phyloP scores from a whole-genome alignment of 2,888 invertebrate genomes.

The Hymenopus coronatus region DNA sequence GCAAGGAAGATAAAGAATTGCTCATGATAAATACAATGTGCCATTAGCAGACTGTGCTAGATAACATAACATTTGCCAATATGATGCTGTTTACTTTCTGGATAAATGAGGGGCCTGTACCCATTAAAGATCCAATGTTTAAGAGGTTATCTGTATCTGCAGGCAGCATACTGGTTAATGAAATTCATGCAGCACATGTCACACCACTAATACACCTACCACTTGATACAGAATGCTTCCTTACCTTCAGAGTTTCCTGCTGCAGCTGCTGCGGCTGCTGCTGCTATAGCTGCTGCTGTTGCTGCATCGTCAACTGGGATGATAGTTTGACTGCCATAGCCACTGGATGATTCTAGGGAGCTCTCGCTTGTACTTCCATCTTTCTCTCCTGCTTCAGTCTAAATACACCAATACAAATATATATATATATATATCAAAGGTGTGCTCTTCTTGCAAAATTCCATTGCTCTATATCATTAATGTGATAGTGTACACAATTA shows the following conservation, averaged over 20 bases:
- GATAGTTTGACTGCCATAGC: conserved; percentile 73
- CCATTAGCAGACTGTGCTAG: too few species aligned
- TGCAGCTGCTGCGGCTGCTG: neutral
- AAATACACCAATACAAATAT: neutral
- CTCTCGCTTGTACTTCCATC: conserved; percentile 68
- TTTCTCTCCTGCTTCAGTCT: conserved; percentile 33
- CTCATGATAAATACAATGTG: too few species aligned
- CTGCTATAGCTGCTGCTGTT: neutral
- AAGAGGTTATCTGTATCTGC: neutral
- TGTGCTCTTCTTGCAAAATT: neutral
- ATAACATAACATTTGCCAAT: too few species aligned
- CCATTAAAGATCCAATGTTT: neutral
- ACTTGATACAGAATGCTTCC: neutral
- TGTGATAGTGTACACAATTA: too few species aligned
- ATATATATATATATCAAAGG: neutral
- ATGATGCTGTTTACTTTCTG: neutral
- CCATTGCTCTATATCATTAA: too few species aligned
- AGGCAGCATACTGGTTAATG: neutral
- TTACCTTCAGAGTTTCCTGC: conserved; percentile 5
- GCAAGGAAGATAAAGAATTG: too few species aligned
- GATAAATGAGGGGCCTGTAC: neutral
- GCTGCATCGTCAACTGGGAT: conserved; percentile 50
- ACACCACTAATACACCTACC: neutral
- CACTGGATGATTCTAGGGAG: conserved; percentile 71
- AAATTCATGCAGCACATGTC: neutral